Evolutionary conservation across 2,888 invertebrate species (phyloP).

Genomic region (Melinopterus prodromus): DNA sequence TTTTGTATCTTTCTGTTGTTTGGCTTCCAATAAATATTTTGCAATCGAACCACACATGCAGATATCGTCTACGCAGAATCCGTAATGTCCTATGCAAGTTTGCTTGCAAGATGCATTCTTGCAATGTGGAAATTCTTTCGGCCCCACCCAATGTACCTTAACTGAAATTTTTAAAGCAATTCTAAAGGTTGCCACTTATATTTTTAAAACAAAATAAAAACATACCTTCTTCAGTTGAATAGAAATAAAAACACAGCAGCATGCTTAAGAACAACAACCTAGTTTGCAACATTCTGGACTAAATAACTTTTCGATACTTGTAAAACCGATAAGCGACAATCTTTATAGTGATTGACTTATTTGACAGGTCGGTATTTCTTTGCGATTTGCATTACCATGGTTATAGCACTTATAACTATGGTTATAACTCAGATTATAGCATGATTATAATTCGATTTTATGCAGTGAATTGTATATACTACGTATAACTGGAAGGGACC

Average conservation of each 20-base stretch:
- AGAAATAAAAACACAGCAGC: not conserved
- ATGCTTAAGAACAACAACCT: not conserved
- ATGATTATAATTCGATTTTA: too few relatives aligned
- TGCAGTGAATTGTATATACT: too few relatives aligned
- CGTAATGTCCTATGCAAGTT: not conserved
- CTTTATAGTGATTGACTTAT: not conserved
- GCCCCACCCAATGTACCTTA: not conserved
- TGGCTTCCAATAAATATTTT: conserved; percentile 5
- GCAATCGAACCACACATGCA: conserved; percentile 18
- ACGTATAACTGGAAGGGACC: too few relatives aligned
- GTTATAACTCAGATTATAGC: not conserved
- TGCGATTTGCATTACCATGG: not conserved
- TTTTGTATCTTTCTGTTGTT: not conserved
- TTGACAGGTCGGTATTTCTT: conserved; percentile 6
- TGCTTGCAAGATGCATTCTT: conserved; percentile 6
- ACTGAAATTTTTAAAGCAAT: not conserved
- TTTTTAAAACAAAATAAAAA: not conserved
- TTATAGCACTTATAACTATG: not conserved
- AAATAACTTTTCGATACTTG: not conserved
- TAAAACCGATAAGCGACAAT: not conserved
- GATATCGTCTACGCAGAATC: conserved; percentile 9
- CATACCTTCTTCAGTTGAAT: not conserved
- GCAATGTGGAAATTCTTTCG: not conserved
- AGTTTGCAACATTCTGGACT: not conserved
- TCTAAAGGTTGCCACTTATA: not conserved